Percentiles rank a stretch among this genome's conserved stretches.
Conservation (phyloP, 2,797 vertebrate species). For the Alexandromys oeconomus region DNA sequence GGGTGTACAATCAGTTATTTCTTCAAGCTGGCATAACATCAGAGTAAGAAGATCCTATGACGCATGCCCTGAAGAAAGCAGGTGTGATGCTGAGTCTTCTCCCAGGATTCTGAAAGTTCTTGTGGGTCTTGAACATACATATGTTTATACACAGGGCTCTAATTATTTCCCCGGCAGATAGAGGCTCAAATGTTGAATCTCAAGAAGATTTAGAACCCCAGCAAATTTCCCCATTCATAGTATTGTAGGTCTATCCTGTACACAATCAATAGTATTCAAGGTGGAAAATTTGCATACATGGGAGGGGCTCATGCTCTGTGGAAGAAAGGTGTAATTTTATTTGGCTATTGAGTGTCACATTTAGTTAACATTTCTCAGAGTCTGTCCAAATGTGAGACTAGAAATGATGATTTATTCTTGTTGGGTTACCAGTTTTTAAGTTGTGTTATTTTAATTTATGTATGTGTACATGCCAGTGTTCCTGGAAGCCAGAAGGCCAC, state of each 20-base stretch:
- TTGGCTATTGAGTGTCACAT: neutral
- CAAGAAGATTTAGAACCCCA: neutral
- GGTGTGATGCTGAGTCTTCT: neutral
- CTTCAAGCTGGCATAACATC: neutral
- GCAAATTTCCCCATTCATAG: neutral
- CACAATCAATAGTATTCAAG: neutral
- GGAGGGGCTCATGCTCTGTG: neutral
- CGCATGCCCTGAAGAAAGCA: neutral
- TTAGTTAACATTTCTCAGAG: neutral
- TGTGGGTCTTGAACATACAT: neutral
- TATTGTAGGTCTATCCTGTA: neutral
- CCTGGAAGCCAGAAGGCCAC: neutral
- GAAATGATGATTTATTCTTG: neutral
- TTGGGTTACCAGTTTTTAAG: neutral
- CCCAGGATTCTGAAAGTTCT: neutral
- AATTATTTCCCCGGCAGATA: neutral
- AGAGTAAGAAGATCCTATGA: neutral
- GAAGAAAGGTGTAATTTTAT: neutral
- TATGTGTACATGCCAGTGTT: neutral
- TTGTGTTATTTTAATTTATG: neutral
- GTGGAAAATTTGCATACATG: neutral
- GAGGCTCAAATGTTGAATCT: slow-evolving; percentile 25
- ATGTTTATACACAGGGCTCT: neutral
- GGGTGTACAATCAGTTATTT: neutral
- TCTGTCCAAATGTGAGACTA: neutral